These are phyloP conservation scores for Acrocera orbiculus DNA, from an alignment of 2,888 invertebrate genomes.

Conservation along the genomic window DNA sequence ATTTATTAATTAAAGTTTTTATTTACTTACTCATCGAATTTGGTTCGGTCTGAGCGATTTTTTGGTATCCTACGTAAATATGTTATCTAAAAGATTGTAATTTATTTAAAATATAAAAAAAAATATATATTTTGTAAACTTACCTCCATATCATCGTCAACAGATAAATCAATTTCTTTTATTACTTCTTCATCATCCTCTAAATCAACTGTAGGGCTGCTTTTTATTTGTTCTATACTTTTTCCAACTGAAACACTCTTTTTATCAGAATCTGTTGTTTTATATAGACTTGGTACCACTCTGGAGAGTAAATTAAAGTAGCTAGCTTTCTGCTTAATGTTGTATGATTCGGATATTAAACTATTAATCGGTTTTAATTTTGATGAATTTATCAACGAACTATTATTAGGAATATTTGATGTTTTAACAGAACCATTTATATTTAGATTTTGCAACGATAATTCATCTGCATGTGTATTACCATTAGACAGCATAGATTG, in stretches of 20 bases:
- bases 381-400: no score
- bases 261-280: neutral
- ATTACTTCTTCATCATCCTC: slow-evolving; percentile 15
- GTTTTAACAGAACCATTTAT: no score
- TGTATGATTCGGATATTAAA: neutral
- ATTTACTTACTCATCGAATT: no score
- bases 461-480: no score
- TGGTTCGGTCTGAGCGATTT: no score
- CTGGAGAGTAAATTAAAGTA: neutral
- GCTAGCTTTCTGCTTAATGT: neutral
- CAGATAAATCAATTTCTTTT: slow-evolving; percentile 17
- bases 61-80: slow-evolving; percentile 29
- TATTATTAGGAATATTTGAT: no score
- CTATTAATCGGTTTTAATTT: neutral
- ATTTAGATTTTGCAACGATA: no score
- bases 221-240: neutral
- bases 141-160: slow-evolving; percentile 14
- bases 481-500: no score
- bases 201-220: neutral
- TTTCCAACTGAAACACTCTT: neutral
- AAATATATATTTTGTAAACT: neutral
- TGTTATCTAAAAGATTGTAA: slow-evolving; percentile 1
- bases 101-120: neutral
- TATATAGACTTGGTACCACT: no score
- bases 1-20: no score